Evolutionary conservation across 2,113 vertebrate genomes (phyloP), one percentile per base, ranked within the genome.

Genomic region (Embiotoca jacksoni): DNA sequence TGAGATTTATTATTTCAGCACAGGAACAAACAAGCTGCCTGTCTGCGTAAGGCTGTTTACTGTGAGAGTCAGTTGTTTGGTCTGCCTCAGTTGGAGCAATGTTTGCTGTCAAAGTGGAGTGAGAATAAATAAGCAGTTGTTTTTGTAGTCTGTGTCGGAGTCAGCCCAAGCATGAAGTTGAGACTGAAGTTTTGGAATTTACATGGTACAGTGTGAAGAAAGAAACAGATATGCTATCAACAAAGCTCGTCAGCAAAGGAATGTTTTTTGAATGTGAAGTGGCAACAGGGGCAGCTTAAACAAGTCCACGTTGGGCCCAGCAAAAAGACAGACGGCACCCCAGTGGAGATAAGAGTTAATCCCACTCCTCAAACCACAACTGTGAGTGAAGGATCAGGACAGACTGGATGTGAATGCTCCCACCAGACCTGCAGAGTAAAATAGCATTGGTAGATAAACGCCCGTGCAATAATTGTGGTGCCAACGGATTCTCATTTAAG

Each of bases 341-440:
- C 64, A 71, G 85, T 11, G 72, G 75, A 90, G 91, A 94, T 93
- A 92, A 92, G 82, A 89, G 55, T 63, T 92, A 90, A 92, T 92
- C 88, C 86, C 59, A 69, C 54, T 70, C 61, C 86, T 86, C 74
- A 66, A 81, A 82, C 68, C 68, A 41, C 78, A 87, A 87, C 81
- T 89, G 88, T 84, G 81, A 88, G 78, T 73, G 78, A 88, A 55
- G 83, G 83, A 84, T 84, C 81, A 53, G 57, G 84, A 87, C 81
- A 91, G 80, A 80, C 82, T 53, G 35, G 78, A 73, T 54, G 54
- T 9, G 53, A 70, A 82, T 11, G 54, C 57, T 78, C 57, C 55
- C 44, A 64, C 68, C 71, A 83, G 84, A 68, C 56, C 52, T 68
- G 33, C 52, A 52, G 75, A 54, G 72, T 57, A 63, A 80, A 81